phyloP scores from a whole-genome alignment of 2,113 vertebrate species.

The Takifugu bimaculatus region DNA sequence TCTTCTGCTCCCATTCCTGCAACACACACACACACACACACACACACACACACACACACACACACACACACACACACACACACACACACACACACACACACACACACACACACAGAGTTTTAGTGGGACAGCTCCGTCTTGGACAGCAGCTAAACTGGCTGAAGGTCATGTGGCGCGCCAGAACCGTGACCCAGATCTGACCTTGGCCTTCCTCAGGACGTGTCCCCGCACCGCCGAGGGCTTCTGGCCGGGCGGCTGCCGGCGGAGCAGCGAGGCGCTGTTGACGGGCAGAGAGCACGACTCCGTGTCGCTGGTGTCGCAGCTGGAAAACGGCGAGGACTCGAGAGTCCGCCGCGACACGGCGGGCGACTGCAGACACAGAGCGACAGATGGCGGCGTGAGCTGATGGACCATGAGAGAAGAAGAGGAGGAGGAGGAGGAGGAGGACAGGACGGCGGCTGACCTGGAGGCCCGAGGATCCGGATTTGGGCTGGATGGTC shows the following conservation, averaged over 20 bases:
- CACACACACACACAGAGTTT: too few relatives aligned
- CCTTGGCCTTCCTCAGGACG: constrained; percentile 96
- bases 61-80: too few relatives aligned
- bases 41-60: background rate
- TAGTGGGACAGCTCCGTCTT: too few relatives aligned
- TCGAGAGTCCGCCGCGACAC: constrained; percentile 81
- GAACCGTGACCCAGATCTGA: constrained; percentile 49
- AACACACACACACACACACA: constrained; percentile 36
- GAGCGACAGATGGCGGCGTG: too few relatives aligned
- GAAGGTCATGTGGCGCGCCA: too few relatives aligned
- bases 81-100: too few relatives aligned
- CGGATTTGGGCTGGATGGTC: constrained; percentile 89
- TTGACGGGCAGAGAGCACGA: constrained; percentile 87
- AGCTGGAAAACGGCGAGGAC: constrained; percentile 91
- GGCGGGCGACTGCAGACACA: constrained; percentile 79
- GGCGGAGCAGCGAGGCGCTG: constrained; percentile 84
- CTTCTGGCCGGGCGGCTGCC: constrained; percentile 76
- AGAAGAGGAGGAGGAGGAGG: background rate
- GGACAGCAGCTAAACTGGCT: too few relatives aligned
- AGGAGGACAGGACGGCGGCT: background rate
- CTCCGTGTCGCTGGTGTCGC: constrained; percentile 92
- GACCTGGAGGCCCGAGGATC: constrained; percentile 87
- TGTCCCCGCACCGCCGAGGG: constrained; percentile 84
- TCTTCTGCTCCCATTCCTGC: constrained; percentile 98
- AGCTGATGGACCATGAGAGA: background rate